Percentiles rank a stretch among this genome's conserved stretches.
These are phyloP conservation scores for Strigamia crassipes DNA, from an alignment of 2,888 invertebrate genomes.

Conservation along the genomic window DNA sequence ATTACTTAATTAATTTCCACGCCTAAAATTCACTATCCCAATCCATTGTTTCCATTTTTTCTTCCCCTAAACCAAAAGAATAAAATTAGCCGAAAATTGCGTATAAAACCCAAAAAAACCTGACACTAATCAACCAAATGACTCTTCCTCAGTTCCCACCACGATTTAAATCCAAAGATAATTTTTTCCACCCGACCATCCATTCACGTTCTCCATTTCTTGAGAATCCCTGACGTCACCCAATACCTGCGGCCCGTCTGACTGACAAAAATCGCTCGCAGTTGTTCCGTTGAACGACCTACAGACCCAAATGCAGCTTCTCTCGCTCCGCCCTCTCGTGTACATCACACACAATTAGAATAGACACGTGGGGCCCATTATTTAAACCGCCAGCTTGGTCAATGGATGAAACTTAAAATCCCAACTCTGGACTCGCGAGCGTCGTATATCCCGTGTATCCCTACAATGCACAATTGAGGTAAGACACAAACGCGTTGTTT, in stretches of 20 bases:
- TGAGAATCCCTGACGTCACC: background rate
- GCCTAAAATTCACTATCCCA: background rate
- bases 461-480: background rate
- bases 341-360: slow-evolving; percentile 10
- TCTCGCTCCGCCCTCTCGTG: background rate
- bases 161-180: background rate
- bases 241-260: background rate
- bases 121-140: background rate
- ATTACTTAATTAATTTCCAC: too few species aligned
- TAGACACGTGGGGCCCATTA: slow-evolving; percentile 13
- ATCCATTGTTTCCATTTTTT: background rate
- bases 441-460: too few species aligned
- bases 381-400: background rate
- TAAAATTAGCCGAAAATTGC: background rate
- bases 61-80: background rate
- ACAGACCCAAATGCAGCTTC: slow-evolving; percentile 35
- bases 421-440: background rate
- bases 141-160: background rate
- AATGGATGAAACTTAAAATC: background rate
- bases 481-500: background rate
- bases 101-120: background rate
- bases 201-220: background rate
- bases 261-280: background rate
- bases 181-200: background rate
- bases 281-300: slow-evolving; percentile 27